phyloP scores from a whole-genome alignment of 2,797 vertebrate genomes.

The Tiaroga cobitis region DNA sequence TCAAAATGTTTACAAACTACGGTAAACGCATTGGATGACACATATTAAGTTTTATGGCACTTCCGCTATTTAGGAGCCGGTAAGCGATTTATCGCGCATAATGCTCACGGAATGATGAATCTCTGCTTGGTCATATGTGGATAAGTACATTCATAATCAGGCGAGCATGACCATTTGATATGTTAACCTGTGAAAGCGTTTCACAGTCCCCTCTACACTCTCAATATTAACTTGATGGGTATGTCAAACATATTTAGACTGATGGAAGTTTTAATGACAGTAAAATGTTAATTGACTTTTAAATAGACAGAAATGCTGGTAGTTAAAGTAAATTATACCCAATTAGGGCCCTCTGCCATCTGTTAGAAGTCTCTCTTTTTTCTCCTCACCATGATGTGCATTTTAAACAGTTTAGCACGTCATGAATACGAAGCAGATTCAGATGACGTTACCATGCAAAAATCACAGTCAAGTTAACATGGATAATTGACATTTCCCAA shows the following conservation, averaged over 20 bases:
- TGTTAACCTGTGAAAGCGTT: conserved; percentile 26
- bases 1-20: conserved; percentile 8
- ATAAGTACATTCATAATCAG: conserved; percentile 21
- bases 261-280: conserved; percentile 65
- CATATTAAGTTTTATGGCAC: background rate
- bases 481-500: background rate
- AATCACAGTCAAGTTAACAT: background rate
- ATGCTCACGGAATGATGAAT: conserved; percentile 12
- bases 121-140: conserved; percentile 30
- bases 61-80: background rate
- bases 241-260: conserved; percentile 62
- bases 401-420: conserved; percentile 56
- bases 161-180: conserved; percentile 14
- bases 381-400: conserved; percentile 54
- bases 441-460: background rate
- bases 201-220: conserved; percentile 16
- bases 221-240: conserved; percentile 37
- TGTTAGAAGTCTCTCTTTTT: conserved; percentile 51
- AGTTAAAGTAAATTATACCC: conserved; percentile 65
- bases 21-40: conserved; percentile 9
- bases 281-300: conserved; percentile 66
- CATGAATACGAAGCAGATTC: conserved; percentile 21
- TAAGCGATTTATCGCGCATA: background rate
- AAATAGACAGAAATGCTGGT: conserved; percentile 66
- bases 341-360: conserved; percentile 64